Conservation (phyloP, 2,113 vertebrate species). For the Crotophaga sulcirostris region DNA sequence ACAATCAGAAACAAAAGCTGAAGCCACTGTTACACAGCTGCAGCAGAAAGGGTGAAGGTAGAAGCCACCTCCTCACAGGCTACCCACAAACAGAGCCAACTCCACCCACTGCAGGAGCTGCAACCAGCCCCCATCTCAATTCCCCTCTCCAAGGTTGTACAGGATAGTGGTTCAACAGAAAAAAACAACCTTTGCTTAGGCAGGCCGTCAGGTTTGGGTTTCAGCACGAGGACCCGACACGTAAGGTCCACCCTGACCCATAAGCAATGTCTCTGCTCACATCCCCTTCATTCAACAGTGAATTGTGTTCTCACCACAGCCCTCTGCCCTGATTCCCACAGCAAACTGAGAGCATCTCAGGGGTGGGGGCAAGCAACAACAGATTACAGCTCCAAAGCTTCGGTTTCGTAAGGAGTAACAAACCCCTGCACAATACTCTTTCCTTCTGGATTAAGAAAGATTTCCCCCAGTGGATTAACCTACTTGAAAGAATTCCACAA, state of each 20-base stretch:
- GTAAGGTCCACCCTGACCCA: background rate
- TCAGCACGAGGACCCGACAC: background rate
- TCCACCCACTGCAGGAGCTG: background rate
- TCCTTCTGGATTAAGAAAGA: constrained; percentile 37
- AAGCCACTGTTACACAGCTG: background rate
- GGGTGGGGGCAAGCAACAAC: background rate
- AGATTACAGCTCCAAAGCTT: background rate
- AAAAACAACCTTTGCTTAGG: background rate
- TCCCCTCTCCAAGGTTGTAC: background rate
- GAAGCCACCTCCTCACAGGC: background rate
- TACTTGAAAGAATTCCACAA: constrained; percentile 45
- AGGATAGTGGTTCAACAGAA: background rate
- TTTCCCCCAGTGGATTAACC: constrained; percentile 40
- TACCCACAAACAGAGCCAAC: background rate
- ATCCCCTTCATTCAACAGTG: background rate
- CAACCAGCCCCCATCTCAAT: background rate
- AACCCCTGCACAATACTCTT: background rate
- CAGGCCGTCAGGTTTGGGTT: background rate
- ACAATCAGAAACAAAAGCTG: background rate
- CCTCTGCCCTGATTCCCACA: background rate
- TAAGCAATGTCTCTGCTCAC: background rate
- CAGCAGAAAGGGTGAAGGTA: background rate
- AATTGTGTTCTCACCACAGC: background rate
- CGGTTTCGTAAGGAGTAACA: background rate
- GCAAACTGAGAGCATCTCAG: background rate